Conservation (phyloP, 2,888 invertebrate species). For the Drosophila rellima region DNA sequence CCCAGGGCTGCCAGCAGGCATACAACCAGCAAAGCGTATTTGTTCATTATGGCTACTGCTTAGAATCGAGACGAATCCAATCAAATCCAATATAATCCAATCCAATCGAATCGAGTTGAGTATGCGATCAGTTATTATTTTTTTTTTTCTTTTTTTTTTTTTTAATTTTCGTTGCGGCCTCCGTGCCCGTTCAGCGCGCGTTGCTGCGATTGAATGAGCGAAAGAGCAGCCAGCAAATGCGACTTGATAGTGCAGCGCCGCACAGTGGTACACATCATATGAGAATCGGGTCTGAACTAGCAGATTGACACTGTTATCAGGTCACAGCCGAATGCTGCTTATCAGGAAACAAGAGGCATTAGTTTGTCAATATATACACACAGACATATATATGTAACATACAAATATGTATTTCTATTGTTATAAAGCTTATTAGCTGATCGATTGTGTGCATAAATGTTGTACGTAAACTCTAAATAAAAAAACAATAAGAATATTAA, state of each 20-base stretch:
- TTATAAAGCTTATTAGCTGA: slow-evolving; percentile 1
- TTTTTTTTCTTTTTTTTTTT: neutral
- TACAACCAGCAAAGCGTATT: slow-evolving; percentile 56
- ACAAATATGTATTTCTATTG: neutral
- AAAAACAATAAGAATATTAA: neutral
- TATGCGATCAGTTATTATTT: slow-evolving; percentile 24
- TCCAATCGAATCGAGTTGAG: neutral
- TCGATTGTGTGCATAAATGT: neutral
- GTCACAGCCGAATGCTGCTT: neutral
- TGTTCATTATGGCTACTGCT: slow-evolving; percentile 54
- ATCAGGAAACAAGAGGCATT: neutral
- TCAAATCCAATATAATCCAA: neutral
- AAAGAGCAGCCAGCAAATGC: slow-evolving; percentile 19
- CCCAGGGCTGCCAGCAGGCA: slow-evolving; percentile 59
- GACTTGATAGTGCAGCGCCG: slow-evolving; percentile 18
- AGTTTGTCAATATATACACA: neutral
- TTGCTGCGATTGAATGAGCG: slow-evolving; percentile 46
- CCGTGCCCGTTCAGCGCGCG: slow-evolving; percentile 42
- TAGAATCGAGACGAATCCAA: neutral
- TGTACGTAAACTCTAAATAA: neutral
- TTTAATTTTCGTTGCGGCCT: slow-evolving; percentile 6
- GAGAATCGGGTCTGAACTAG: too few relatives aligned
- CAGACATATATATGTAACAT: neutral
- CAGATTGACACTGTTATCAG: slow-evolving; percentile 9
- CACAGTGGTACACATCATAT: slow-evolving; percentile 11